Evolutionary conservation across 2,113 vertebrate species (phyloP), one percentile per base, ranked within the genome.

Genomic region (Paradoxurus hermaphroditus): DNA sequence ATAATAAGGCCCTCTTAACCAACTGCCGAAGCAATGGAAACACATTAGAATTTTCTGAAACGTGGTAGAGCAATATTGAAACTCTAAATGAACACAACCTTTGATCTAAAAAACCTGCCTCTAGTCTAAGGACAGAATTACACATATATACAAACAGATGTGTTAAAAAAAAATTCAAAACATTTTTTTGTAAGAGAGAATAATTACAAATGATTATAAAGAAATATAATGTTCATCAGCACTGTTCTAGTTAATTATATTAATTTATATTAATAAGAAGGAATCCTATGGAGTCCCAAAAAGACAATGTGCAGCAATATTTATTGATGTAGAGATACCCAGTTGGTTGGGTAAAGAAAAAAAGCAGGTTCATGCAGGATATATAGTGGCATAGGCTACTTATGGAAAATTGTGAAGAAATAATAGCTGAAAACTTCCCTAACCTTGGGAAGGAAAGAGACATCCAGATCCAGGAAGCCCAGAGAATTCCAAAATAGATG

Each of bases 161-260:
- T 85, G 23, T 34, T 91, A 82, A 95, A 85, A 23, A 93, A 23
- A 93, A 91, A 91, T 91, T 77, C 41, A 94, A 11, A 63, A 81
- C 5, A 81, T 34, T 93, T 49, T 49, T 86, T 91, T 29, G 75
- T 70, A 95, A 63, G 25, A 25, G 19, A 59, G 16, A 88, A 85
- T 65, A 72, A 87, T 73, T 86, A 82, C 1, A 87, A 62, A 89
- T 44, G 86, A 96, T 68, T 82, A 85, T 59, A 81, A 88, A 68
- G 53, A 86, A 75, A 88, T 14, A 90, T 7, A 72, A 41, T 62
- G 59, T 29, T 83, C n/a, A 87, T 12, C 11, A 92, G 18, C 13
- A 62, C 34, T 46, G 0, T 31, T 31, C 1, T 56, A 72, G 53
- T 39, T 82, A 88, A 72, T 89, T 93, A 95, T 79, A 49, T 70